These are phyloP conservation scores for Hypotaenidia philippensis DNA, from an alignment of 2,797 vertebrate species.

Conservation along the genomic window DNA sequence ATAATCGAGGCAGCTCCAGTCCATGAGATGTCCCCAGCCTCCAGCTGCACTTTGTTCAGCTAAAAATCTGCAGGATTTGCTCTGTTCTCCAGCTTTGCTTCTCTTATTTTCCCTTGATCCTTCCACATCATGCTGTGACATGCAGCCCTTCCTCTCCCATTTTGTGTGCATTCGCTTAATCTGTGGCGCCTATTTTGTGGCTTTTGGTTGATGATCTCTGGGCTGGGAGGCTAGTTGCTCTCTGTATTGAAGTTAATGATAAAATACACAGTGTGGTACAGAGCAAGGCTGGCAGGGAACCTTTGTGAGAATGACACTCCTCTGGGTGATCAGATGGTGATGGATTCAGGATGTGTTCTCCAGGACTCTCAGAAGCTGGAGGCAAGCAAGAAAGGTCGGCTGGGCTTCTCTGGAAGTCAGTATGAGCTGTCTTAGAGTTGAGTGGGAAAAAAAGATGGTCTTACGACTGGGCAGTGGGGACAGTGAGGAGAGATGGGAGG, in stretches of 20 bases:
- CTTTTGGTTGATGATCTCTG: neutral
- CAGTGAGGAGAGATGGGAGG: neutral
- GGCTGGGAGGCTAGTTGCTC: neutral
- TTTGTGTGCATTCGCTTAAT: neutral
- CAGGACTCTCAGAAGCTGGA: neutral
- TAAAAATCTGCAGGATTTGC: neutral
- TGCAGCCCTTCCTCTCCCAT: neutral
- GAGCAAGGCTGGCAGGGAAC: neutral
- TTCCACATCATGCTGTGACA: neutral
- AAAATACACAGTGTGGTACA: neutral
- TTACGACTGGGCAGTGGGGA: neutral
- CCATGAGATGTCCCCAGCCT: neutral
- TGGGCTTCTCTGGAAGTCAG: neutral
- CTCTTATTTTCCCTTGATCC: neutral
- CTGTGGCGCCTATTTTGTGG: neutral
- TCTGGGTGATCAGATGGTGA: accelerated
- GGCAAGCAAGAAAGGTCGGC: neutral
- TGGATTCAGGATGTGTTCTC: neutral
- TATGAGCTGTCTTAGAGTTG: neutral
- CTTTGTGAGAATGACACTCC: neutral
- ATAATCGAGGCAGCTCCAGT: neutral
- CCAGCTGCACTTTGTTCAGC: slow-evolving; percentile 22
- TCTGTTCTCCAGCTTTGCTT: neutral
- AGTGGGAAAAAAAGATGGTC: neutral
- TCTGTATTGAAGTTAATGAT: neutral